These are phyloP conservation scores for Bovichtus diacanthus DNA, from an alignment of 2,797 vertebrate species.

Conservation along the genomic window DNA sequence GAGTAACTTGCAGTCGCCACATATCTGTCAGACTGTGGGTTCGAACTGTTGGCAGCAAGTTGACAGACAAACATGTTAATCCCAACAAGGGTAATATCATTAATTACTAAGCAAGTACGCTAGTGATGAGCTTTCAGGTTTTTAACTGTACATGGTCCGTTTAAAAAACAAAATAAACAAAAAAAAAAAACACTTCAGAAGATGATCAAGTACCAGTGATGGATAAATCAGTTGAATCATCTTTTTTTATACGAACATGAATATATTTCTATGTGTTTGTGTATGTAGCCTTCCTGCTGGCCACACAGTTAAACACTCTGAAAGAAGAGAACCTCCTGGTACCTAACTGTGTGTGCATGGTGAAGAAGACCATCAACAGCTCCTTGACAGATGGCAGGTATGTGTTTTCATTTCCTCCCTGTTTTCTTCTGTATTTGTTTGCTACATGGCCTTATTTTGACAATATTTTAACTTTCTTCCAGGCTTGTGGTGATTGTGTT, in stretches of 20 bases:
- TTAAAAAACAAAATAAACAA: too few species aligned
- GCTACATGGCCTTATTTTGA: background rate
- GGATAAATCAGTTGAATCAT: background rate
- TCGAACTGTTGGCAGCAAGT: background rate
- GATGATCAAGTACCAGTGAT: background rate
- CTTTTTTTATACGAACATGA: background rate
- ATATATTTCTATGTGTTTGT: slow-evolving; percentile 21
- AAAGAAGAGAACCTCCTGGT: slow-evolving; percentile 56
- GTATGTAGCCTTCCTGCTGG: slow-evolving; percentile 69
- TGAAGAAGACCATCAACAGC: slow-evolving; percentile 61
- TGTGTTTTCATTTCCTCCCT: background rate
- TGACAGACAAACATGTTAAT: background rate
- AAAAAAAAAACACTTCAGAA: background rate
- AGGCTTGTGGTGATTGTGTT: slow-evolving; percentile 66
- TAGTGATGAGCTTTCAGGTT: background rate
- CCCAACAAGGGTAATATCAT: background rate
- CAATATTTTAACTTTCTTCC: background rate
- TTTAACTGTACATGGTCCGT: too few species aligned
- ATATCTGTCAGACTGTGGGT: background rate
- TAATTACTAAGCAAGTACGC: background rate
- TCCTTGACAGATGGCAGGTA: slow-evolving; percentile 71
- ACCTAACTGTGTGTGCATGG: slow-evolving; percentile 68
- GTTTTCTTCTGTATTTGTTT: background rate
- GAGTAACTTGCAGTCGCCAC: slow-evolving; percentile 46
- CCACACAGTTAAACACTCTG: slow-evolving; percentile 70